phyloP scores from a whole-genome alignment of 37 sponge, comb jelly and placozoan species.

The Halichondria panicea region DNA sequence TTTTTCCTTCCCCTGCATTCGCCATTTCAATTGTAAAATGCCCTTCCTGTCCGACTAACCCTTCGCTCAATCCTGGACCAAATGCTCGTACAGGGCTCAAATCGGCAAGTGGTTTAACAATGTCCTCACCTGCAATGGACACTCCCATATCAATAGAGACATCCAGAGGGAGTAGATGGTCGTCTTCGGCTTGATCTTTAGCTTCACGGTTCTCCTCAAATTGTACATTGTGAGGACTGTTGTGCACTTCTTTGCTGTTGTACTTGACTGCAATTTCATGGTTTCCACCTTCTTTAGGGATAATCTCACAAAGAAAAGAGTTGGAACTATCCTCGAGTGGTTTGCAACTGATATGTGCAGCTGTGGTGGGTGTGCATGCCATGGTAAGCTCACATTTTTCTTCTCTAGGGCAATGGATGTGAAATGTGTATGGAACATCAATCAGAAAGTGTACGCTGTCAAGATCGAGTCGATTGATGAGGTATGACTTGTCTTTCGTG shows the following conservation, averaged over 20 bases:
- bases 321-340: background rate
- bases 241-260: slow-evolving; percentile 41
- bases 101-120: slow-evolving; percentile 34
- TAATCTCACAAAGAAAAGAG: slow-evolving; percentile 24
- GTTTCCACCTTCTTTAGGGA: slow-evolving; percentile 20
- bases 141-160: background rate
- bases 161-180: slow-evolving; percentile 12
- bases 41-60: slow-evolving; percentile 67
- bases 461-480: slow-evolving; percentile 31
- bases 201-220: slow-evolving; percentile 32
- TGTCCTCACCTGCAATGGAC: slow-evolving; percentile 34
- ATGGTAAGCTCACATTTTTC: slow-evolving; percentile 14
- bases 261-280: slow-evolving; percentile 40
- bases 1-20: slow-evolving; percentile 56
- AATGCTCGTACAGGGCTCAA: no score
- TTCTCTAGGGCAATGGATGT: slow-evolving; percentile 28
- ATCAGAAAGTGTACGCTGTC: slow-evolving; percentile 3
- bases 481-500: slow-evolving; percentile 2
- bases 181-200: background rate
- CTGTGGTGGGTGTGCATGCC: slow-evolving; percentile 16
- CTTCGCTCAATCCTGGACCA: slow-evolving; percentile 62
- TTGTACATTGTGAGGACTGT: slow-evolving; percentile 53
- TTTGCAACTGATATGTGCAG: slow-evolving; percentile 18
- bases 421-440: slow-evolving; percentile 15
- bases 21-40: slow-evolving; percentile 64